These are phyloP conservation scores for Osedax frankpressi DNA, from an alignment of 2,888 invertebrate species.

Conservation along the genomic window DNA sequence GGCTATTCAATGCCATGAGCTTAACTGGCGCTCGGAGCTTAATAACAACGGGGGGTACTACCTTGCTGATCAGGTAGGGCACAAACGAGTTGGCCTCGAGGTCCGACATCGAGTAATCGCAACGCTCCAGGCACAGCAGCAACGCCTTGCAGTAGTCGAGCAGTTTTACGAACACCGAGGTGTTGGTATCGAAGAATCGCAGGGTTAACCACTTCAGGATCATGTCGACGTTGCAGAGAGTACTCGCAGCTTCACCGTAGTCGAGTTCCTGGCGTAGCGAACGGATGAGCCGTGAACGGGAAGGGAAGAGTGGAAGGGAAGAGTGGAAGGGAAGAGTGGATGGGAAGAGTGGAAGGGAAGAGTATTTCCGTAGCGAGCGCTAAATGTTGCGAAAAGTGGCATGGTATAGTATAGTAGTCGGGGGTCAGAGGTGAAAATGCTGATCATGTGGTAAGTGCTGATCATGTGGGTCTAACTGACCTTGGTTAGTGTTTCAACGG, in stretches of 20 bases:
- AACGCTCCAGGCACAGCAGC: conserved; percentile 63
- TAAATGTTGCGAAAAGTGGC: no score
- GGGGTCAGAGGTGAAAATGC: neutral
- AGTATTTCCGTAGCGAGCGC: no score
- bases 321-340: no score
- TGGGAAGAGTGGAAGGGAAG: no score
- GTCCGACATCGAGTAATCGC: conserved; percentile 74
- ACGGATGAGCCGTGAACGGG: neutral
- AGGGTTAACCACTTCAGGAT: conserved; percentile 90
- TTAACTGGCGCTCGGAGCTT: neutral
- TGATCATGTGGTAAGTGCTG: no score
- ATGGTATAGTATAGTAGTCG: no score
- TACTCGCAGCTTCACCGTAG: conserved; percentile 50
- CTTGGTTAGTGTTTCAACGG: conserved; percentile 64
- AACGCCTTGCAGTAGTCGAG: conserved; percentile 75
- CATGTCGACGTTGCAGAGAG: conserved; percentile 79
- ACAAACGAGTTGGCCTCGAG: conserved; percentile 82
- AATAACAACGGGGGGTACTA: conserved; percentile 36
- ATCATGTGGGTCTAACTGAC: conserved; percentile 26
- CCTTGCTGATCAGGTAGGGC: conserved; percentile 85
- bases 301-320: no score
- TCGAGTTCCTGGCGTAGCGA: neutral
- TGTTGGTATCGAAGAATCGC: conserved; percentile 95
- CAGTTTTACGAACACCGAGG: conserved; percentile 86
- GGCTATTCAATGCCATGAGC: no score